These are phyloP conservation scores for Hirtodrosophila confusa DNA, from an alignment of 2,888 invertebrate species.

Conservation along the genomic window DNA sequence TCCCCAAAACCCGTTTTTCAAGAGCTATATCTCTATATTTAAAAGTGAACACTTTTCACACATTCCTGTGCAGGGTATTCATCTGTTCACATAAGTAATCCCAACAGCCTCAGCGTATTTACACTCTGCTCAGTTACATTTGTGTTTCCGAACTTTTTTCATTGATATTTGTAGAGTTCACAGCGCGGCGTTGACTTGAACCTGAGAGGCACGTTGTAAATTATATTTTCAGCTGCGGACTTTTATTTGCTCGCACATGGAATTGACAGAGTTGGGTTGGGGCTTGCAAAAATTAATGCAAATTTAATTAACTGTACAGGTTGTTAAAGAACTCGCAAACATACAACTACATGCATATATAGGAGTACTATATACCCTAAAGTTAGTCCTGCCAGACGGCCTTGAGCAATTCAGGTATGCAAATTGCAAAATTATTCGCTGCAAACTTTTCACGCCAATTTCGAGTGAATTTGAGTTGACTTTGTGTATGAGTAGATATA, in stretches of 20 bases:
- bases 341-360: too few relatives aligned
- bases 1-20: too few relatives aligned
- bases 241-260: constrained; percentile 20
- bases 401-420: constrained; percentile 58
- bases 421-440: constrained; percentile 53
- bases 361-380: too few relatives aligned
- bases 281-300: constrained; percentile 39
- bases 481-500: constrained; percentile 5
- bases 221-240: constrained; percentile 30
- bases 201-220: constrained; percentile 42
- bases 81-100: background rate
- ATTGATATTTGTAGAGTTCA: constrained; percentile 50
- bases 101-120: constrained; percentile 9
- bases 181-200: constrained; percentile 48
- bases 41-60: too few relatives aligned
- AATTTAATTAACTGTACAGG: constrained; percentile 60
- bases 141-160: constrained; percentile 19
- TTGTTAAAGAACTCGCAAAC: constrained; percentile 11
- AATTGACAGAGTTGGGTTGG: constrained; percentile 27
- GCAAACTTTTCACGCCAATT: constrained; percentile 62
- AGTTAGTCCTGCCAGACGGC: constrained; percentile 17
- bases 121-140: constrained; percentile 22
- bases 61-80: constrained; percentile 33
- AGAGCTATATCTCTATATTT: too few relatives aligned
- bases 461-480: constrained; percentile 21